A percentile compares a stretch with the other conserved stretches of the same genome.
These are phyloP conservation scores for Venusia cambrica DNA, from an alignment of 2,888 invertebrate species.

Conservation along the genomic window DNA sequence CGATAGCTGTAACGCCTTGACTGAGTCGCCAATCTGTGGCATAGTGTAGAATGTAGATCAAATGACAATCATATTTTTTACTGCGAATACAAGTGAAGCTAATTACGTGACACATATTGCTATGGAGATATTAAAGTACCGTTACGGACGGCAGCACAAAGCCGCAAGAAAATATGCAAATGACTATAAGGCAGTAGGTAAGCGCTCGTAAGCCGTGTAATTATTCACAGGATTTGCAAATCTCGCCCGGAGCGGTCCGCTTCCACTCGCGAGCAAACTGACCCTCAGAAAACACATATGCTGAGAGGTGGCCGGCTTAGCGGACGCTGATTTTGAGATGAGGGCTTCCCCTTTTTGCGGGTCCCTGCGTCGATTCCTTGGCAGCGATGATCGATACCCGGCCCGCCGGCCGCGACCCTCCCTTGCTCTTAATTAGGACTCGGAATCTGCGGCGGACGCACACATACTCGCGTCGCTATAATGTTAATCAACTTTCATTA, in stretches of 20 bases:
- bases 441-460: slow-evolving; percentile 92
- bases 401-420: slow-evolving; percentile 68
- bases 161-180: slow-evolving; percentile 80
- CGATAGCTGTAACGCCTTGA: too few relatives aligned
- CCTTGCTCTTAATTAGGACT: slow-evolving; percentile 92
- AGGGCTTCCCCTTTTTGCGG: slow-evolving; percentile 78
- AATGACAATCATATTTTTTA: too few relatives aligned
- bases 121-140: slow-evolving; percentile 42
- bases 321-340: slow-evolving; percentile 76
- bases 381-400: slow-evolving; percentile 78
- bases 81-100: too few relatives aligned
- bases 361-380: slow-evolving; percentile 80
- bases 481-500: slow-evolving; percentile 82
- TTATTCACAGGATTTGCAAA: slow-evolving; percentile 80
- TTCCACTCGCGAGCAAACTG: slow-evolving; percentile 71
- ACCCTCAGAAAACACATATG: slow-evolving; percentile 81
- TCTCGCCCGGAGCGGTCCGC: slow-evolving; percentile 72
- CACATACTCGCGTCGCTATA: slow-evolving; percentile 73
- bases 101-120: slow-evolving; percentile 30
- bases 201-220: slow-evolving; percentile 78
- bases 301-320: slow-evolving; percentile 73
- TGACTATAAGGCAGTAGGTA: slow-evolving; percentile 78
- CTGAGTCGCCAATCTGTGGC: too few relatives aligned
- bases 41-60: too few relatives aligned
- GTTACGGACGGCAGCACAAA: slow-evolving; percentile 54